Conservation (phyloP, 2,888 invertebrate species). For the Capitulum mitella region DNA sequence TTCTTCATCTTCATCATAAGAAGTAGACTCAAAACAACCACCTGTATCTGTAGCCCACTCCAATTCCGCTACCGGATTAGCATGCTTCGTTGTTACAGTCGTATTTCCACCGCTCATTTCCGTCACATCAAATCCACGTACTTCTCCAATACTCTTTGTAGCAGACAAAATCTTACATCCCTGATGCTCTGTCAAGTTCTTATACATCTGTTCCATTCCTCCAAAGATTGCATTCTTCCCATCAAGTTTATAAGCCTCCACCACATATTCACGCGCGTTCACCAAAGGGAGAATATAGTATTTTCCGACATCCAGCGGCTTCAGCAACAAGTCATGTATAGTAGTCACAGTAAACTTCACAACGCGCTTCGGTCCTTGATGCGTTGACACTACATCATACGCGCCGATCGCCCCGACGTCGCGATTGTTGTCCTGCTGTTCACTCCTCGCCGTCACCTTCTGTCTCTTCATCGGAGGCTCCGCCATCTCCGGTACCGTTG, state of each 20-base stretch:
- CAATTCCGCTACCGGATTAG: neutral
- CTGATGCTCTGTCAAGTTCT: neutral
- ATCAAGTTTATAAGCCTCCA: neutral
- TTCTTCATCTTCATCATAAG: neutral
- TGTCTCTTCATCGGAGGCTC: neutral
- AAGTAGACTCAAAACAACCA: neutral
- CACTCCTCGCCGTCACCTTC: neutral
- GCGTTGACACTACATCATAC: neutral
- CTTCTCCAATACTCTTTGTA: neutral
- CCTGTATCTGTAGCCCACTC: neutral
- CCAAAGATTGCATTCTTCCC: neutral
- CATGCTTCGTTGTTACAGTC: neutral
- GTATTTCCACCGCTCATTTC: neutral
- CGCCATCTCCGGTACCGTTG: neutral
- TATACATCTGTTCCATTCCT: neutral
- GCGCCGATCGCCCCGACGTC: neutral
- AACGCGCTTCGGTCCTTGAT: neutral
- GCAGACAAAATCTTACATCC: neutral
- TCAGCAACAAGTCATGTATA: neutral
- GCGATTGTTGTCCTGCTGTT: neutral
- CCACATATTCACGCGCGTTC: neutral
- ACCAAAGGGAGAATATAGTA: neutral
- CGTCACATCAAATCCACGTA: neutral
- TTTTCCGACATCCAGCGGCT: neutral
- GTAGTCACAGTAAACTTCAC: neutral